phyloP scores from a whole-genome alignment of 2,113 vertebrate genomes.

The Carassius carassius region DNA sequence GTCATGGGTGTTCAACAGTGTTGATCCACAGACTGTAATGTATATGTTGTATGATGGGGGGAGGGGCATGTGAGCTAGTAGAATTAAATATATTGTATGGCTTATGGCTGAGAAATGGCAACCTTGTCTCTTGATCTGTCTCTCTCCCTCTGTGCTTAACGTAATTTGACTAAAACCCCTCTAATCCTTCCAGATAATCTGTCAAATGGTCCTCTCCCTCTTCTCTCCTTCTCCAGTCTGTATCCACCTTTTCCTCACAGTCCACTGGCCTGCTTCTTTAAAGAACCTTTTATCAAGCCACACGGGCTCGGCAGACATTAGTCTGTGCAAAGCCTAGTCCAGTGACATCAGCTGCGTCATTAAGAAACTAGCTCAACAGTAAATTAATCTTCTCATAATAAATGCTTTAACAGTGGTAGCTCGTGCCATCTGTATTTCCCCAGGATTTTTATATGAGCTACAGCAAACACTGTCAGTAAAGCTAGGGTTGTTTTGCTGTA shows the following conservation, averaged over 20 bases:
- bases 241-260: slow-evolving; percentile 68
- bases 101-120: slow-evolving; percentile 76
- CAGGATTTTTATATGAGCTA: slow-evolving; percentile 41
- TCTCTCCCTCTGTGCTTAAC: slow-evolving; percentile 76
- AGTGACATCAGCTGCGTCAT: slow-evolving; percentile 69
- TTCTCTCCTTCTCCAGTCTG: slow-evolving; percentile 70
- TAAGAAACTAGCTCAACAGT: slow-evolving; percentile 69
- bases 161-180: slow-evolving; percentile 79
- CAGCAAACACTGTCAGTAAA: slow-evolving; percentile 23
- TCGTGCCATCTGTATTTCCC: slow-evolving; percentile 63
- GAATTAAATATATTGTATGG: slow-evolving; percentile 77
- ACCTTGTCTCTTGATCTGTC: slow-evolving; percentile 75
- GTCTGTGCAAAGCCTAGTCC: slow-evolving; percentile 60
- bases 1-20: not conserved
- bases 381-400: slow-evolving; percentile 76
- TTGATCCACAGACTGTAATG: not conserved
- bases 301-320: slow-evolving; percentile 58
- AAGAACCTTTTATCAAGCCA: slow-evolving; percentile 63
- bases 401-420: slow-evolving; percentile 67
- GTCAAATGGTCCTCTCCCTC: slow-evolving; percentile 75
- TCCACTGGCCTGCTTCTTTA: slow-evolving; percentile 52
- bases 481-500: not conserved
- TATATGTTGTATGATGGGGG: slow-evolving; percentile 11
- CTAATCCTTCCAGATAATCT: slow-evolving; percentile 81
- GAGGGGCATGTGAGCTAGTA: slow-evolving; percentile 59